These are phyloP conservation scores for Andrena praecox DNA, from an alignment of 2,888 invertebrate species.

Conservation along the genomic window DNA sequence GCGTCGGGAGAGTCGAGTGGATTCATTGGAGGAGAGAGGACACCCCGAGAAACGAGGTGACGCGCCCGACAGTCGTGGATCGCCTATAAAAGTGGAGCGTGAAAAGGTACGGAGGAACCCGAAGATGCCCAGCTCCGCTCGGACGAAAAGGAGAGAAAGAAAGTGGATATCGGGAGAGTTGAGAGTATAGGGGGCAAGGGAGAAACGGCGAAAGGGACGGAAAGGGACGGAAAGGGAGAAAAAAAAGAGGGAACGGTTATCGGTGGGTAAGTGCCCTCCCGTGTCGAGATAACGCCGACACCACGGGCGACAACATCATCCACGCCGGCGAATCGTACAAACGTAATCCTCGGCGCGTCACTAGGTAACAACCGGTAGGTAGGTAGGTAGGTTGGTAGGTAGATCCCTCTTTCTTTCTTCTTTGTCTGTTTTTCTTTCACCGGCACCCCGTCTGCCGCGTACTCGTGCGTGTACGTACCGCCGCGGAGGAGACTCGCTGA, in stretches of 20 bases:
- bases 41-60: not conserved
- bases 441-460: slow-evolving; percentile 20
- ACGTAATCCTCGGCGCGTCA: slow-evolving; percentile 81
- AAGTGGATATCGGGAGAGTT: not conserved
- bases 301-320: slow-evolving; percentile 84
- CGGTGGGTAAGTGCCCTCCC: slow-evolving; percentile 84
- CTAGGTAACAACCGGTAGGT: slow-evolving; percentile 79
- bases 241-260: slow-evolving; percentile 75
- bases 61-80: not conserved
- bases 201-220: slow-evolving; percentile 28
- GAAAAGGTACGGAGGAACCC: not conserved
- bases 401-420: slow-evolving; percentile 34
- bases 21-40: not conserved
- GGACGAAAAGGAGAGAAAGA: not conserved
- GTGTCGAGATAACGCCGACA: slow-evolving; percentile 84
- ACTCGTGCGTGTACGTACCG: slow-evolving; percentile 34
- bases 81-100: not conserved
- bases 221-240: slow-evolving; percentile 55
- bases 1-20: not conserved
- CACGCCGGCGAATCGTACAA: slow-evolving; percentile 80
- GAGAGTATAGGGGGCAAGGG: not conserved
- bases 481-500: slow-evolving; percentile 47
- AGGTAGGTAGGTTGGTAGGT: slow-evolving; percentile 75
- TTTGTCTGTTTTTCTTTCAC: slow-evolving; percentile 24
- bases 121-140: not conserved